phyloP scores from a whole-genome alignment of 2,797 vertebrate species.

The Channallabes apus region DNA sequence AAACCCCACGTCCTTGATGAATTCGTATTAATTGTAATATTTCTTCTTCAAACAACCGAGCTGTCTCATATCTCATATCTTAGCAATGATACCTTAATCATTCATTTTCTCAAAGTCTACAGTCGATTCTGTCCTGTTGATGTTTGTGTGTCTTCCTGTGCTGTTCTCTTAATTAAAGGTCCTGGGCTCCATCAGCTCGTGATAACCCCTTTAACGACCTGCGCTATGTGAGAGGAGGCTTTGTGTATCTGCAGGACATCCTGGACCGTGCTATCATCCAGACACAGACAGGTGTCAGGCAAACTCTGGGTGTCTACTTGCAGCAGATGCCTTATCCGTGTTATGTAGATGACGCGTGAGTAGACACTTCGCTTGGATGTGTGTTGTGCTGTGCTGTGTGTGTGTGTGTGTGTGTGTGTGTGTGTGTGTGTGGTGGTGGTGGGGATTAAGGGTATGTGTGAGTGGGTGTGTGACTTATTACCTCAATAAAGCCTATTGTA shows the following conservation, averaged over 20 bases:
- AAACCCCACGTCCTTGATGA: not conserved
- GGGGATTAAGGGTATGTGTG: not conserved
- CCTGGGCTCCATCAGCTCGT: slow-evolving; percentile 89
- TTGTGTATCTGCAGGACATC: slow-evolving; percentile 92
- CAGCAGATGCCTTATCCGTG: slow-evolving; percentile 99
- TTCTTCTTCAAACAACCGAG: not conserved
- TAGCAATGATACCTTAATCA: not conserved
- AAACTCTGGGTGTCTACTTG: slow-evolving; percentile 85
- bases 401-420: not conserved
- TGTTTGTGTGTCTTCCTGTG: slow-evolving; percentile 73
- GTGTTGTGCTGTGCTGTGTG: slow-evolving; percentile 1
- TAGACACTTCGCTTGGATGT: slow-evolving; percentile 50
- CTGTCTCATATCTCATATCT: not conserved
- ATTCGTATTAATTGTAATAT: too few species aligned
- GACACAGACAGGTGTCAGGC: slow-evolving; percentile 74
- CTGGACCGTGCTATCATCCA: slow-evolving; percentile 88
- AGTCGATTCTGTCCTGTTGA: not conserved
- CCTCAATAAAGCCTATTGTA: slow-evolving; percentile 29
- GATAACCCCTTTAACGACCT: slow-evolving; percentile 89
- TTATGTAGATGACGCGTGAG: slow-evolving; percentile 91
- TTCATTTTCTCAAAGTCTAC: not conserved
- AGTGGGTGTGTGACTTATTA: slow-evolving; percentile 23
- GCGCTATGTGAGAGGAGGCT: slow-evolving; percentile 94
- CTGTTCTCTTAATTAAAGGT: slow-evolving; percentile 70
- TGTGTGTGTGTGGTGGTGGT: not conserved